A percentile compares a stretch with the other conserved stretches of the same genome.
These are phyloP conservation scores for Macrotus californicus DNA, from an alignment of 2,113 vertebrate genomes.

Conservation along the genomic window DNA sequence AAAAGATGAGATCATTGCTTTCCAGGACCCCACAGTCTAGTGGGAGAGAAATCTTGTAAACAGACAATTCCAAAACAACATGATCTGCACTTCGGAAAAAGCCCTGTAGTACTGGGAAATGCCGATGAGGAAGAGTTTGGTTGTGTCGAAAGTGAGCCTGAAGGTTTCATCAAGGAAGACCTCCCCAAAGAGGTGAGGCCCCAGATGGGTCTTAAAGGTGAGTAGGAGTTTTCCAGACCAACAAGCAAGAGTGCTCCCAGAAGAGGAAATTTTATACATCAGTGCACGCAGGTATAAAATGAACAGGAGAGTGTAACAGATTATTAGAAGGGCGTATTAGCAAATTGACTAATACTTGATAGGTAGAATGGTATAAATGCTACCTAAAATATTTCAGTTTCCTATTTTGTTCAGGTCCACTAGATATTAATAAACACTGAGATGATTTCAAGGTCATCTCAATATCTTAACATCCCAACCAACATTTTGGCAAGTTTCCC, in stretches of 20 bases:
- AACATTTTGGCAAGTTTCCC: neutral
- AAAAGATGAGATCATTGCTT: neutral
- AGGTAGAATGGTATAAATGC: neutral
- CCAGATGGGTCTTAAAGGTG: neutral
- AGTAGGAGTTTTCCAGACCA: neutral
- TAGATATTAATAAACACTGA: neutral
- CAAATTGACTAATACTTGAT: neutral
- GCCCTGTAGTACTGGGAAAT: neutral
- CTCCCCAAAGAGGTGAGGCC: neutral
- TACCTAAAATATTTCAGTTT: neutral
- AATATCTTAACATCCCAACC: neutral
- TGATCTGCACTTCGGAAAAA: neutral
- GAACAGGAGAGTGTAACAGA: neutral
- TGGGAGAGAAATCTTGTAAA: neutral
- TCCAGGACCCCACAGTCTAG: neutral
- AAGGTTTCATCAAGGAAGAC: neutral
- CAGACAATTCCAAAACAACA: neutral
- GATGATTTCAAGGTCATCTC: neutral
- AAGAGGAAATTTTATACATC: neutral
- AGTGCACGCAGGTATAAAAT: neutral
- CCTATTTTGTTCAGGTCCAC: neutral
- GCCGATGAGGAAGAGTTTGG: neutral
- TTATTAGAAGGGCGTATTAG: neutral
- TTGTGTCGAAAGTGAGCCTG: neutral
- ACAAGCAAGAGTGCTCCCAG: neutral